phyloP scores from a whole-genome alignment of 2,113 vertebrate genomes.

The Ifrita kowaldi region DNA sequence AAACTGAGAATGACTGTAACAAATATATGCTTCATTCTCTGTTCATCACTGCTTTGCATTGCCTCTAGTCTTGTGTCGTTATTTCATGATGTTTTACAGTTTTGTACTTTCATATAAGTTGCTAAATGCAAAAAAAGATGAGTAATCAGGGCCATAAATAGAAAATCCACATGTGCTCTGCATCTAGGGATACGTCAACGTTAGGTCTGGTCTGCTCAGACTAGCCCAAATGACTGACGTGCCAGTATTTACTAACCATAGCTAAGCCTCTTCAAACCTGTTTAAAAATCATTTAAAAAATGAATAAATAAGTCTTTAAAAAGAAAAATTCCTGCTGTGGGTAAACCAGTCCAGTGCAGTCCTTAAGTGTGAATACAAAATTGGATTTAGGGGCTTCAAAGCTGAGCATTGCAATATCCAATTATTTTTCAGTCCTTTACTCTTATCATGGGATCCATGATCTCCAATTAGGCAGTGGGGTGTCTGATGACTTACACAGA shows the following conservation, averaged over 20 bases:
- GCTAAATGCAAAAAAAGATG: neutral
- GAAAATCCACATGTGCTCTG: neutral
- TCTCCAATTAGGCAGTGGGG: neutral
- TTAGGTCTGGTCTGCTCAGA: neutral
- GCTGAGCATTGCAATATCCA: neutral
- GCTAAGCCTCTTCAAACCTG: neutral
- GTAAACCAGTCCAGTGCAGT: neutral
- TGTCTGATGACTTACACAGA: neutral
- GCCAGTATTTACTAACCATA: neutral
- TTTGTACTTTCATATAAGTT: neutral
- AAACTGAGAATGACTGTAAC: neutral
- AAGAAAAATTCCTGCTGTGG: neutral
- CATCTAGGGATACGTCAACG: neutral
- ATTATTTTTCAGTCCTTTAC: conserved; percentile 9
- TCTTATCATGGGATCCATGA: neutral
- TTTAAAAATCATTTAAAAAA: neutral
- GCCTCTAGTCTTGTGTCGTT: neutral
- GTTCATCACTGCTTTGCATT: neutral
- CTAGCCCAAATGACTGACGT: neutral
- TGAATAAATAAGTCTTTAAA: neutral
- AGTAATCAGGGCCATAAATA: neutral
- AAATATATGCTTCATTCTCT: neutral
- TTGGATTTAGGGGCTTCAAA: conserved; percentile 26
- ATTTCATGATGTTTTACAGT: neutral
- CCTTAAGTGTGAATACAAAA: neutral